Evolutionary conservation across 2,888 invertebrate genomes (phyloP).

Genomic region (Hypolimnas misippus): DNA sequence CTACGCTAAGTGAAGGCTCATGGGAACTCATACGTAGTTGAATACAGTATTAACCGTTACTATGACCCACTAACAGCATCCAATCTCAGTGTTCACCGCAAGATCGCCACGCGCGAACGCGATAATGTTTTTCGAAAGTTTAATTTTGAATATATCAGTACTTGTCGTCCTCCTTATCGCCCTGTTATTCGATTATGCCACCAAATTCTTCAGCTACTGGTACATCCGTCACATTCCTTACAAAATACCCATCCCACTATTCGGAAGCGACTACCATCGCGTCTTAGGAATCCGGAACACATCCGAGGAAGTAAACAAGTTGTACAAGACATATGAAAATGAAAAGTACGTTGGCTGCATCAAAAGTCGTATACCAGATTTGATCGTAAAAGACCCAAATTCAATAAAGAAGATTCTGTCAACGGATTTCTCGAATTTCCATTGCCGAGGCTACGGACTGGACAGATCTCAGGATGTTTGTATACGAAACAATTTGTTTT

Average conservation of each 20-base stretch:
- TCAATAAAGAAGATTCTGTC: constrained; percentile 73
- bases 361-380: constrained; percentile 75
- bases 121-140: constrained; percentile 79
- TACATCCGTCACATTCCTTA: constrained; percentile 74
- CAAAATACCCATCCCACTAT: constrained; percentile 66
- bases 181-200: constrained; percentile 72
- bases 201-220: constrained; percentile 80
- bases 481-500: constrained; percentile 82
- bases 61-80: constrained; percentile 65
- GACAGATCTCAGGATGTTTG: constrained; percentile 82
- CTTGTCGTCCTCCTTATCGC: constrained; percentile 63
- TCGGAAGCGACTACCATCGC: constrained; percentile 73
- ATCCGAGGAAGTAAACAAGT: constrained; percentile 66
- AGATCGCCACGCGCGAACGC: constrained; percentile 62
- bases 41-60: constrained; percentile 62
- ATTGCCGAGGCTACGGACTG: constrained; percentile 77
- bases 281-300: constrained; percentile 65
- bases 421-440: constrained; percentile 77
- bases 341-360: constrained; percentile 71
- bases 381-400: constrained; percentile 75
- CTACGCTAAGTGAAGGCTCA: constrained; percentile 16
- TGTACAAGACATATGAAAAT: constrained; percentile 61
- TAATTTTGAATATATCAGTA: constrained; percentile 66
- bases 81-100: constrained; percentile 60
- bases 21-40: constrained; percentile 12